Evolutionary conservation across 2,888 invertebrate species (phyloP), one percentile per base, ranked within the genome.

Genomic region (Agrypnus murinus): DNA sequence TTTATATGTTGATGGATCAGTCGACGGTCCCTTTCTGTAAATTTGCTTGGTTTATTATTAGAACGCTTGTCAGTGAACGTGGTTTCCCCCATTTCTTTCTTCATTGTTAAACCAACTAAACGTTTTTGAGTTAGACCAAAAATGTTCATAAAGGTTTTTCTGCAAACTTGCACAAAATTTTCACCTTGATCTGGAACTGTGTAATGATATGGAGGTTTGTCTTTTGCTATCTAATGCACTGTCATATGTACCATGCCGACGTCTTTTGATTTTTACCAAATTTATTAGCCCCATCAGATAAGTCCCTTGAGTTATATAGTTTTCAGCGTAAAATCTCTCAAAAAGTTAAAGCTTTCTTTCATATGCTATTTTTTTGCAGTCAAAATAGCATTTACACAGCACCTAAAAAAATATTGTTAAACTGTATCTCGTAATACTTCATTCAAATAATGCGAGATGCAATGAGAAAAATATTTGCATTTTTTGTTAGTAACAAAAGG

Each of bases 311-410:
- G 14, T 14, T 14, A 2, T 14, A 43, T 1, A 1, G 7, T 14
- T 12, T 43, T 43, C 43, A 3, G 14, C 43, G 7, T 43, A 5
- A 43, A 43, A 43, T 12, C 7, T 43, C 2, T 43, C 7, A 7
- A 12, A 12, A 12, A 43, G 12, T 43, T 43, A 4, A 5, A n/a
- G 12, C 43, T 43, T 43, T 14, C 43, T 43, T 43, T 43, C 43
- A 14, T 14, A n/a, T 12, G 43, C 2, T 43, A 43, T 7, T 12
- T 5, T 43, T 43, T 43, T 43, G 14, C 43, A 43, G n/a, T 40
- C 40, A 40, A 40, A 40, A 40, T 40, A 40, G 7, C 43, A 43
- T 14, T 43, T 43, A 14, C 43, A 40, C n/a, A 40, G 7, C 40
- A n/a, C 8, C 40, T 40, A n/a, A 40, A 40, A 40, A 40, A 32